These are phyloP conservation scores for Neocrepidodera transversa DNA, from an alignment of 2,888 invertebrate species.

Conservation along the genomic window DNA sequence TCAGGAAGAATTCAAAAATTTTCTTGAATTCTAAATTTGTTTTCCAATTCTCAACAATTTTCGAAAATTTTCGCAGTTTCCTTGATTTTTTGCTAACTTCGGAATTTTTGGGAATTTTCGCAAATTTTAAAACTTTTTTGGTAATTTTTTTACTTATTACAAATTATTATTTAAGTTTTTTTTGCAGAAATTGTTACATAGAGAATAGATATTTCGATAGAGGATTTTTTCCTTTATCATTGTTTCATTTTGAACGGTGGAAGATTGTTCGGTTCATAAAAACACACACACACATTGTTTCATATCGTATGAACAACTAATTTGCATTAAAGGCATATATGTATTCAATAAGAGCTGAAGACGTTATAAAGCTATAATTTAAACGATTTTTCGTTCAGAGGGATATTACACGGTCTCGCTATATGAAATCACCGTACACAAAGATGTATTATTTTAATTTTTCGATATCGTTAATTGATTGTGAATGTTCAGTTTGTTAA, in stretches of 20 bases:
- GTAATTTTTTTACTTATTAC: no score
- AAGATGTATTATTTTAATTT: not conserved
- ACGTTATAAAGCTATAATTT: constrained; percentile 26
- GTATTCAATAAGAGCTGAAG: constrained; percentile 14
- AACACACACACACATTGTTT: constrained; percentile 31
- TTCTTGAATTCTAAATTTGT: no score
- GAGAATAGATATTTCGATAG: no score
- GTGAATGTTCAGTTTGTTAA: not conserved
- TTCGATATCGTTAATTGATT: not conserved
- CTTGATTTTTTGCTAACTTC: no score
- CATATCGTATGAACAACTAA: constrained; percentile 27
- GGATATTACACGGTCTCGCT: not conserved
- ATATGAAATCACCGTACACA: not conserved
- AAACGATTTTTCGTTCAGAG: constrained; percentile 2
- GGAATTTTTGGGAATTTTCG: no score
- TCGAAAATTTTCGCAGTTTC: no score
- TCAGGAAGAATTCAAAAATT: no score
- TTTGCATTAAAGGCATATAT: constrained; percentile 31
- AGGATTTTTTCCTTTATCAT: no score
- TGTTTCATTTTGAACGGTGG: not conserved
- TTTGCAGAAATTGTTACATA: no score
- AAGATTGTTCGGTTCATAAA: not conserved
- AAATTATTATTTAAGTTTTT: no score
- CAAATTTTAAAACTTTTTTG: no score
- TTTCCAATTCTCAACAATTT: no score